Evolutionary conservation across 2,797 vertebrate species (phyloP).

Genomic region (Cygnus olor): DNA sequence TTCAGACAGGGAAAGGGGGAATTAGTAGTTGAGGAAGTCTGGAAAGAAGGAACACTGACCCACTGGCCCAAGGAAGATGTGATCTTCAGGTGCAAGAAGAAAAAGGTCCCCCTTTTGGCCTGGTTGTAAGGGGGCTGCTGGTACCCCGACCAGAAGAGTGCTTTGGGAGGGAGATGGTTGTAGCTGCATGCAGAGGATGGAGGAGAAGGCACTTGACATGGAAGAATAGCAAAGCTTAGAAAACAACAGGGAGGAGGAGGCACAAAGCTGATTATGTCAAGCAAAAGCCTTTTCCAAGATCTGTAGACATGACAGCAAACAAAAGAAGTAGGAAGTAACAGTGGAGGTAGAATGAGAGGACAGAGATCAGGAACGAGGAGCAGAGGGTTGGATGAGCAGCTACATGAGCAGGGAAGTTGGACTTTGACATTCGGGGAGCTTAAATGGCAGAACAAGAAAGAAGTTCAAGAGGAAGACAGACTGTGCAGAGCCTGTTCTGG

Average conservation of each 20-base stretch:
- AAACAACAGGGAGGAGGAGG: not conserved
- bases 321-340: not conserved
- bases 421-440: not conserved
- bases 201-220: not conserved
- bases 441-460: not conserved
- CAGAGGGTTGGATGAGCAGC: not conserved
- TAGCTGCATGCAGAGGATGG: not conserved
- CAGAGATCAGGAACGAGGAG: not conserved
- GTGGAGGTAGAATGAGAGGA: not conserved
- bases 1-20: not conserved
- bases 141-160: not conserved
- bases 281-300: not conserved
- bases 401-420: not conserved
- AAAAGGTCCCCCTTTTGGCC: not conserved
- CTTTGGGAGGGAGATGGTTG: not conserved
- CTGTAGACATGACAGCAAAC: not conserved
- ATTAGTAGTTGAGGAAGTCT: not conserved
- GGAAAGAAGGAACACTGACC: not conserved
- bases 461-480: not conserved
- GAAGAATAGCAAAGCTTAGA: not conserved
- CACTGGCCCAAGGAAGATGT: not conserved
- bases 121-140: not conserved
- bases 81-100: not conserved
- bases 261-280: not conserved
- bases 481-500: not conserved